phyloP scores from a whole-genome alignment of 2,797 vertebrate genomes.

The Hippopotamyrus pictus region DNA sequence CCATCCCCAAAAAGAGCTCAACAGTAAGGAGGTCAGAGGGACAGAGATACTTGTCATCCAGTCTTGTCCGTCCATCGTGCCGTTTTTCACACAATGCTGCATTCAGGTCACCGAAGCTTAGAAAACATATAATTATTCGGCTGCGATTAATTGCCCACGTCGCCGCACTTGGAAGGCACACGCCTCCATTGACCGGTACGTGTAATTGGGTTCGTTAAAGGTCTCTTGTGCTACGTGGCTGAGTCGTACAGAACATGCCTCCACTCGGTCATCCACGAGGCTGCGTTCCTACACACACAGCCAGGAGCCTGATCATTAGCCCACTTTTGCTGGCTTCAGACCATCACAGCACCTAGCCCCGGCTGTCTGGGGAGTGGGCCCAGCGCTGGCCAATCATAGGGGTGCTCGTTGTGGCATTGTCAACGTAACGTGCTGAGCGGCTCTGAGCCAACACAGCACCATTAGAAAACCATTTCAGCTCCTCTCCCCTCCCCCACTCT shows the following conservation, averaged over 20 bases:
- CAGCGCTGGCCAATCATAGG: not conserved
- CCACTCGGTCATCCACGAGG: not conserved
- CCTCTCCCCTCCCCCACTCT: not conserved
- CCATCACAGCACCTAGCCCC: not conserved
- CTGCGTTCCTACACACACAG: not conserved
- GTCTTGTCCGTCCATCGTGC: not conserved
- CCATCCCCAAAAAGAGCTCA: not conserved
- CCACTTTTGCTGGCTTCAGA: not conserved
- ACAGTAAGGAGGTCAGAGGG: not conserved
- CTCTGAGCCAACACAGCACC: not conserved
- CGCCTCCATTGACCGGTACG: not conserved
- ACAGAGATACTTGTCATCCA: not conserved
- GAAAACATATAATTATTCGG: not conserved
- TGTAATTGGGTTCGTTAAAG: not conserved
- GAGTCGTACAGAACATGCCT: not conserved
- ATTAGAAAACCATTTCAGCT: conserved; percentile 4
- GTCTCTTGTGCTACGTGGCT: not conserved
- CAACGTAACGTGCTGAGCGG: not conserved
- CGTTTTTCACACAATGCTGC: not conserved
- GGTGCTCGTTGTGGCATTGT: not conserved
- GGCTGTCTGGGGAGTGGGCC: not conserved
- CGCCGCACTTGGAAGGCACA: not conserved
- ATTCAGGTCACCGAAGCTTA: not conserved
- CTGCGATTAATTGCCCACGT: not conserved
- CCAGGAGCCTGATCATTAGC: not conserved